Evolutionary conservation across 2,888 invertebrate genomes (phyloP).

Genomic region (Dryobotodes eremita): DNA sequence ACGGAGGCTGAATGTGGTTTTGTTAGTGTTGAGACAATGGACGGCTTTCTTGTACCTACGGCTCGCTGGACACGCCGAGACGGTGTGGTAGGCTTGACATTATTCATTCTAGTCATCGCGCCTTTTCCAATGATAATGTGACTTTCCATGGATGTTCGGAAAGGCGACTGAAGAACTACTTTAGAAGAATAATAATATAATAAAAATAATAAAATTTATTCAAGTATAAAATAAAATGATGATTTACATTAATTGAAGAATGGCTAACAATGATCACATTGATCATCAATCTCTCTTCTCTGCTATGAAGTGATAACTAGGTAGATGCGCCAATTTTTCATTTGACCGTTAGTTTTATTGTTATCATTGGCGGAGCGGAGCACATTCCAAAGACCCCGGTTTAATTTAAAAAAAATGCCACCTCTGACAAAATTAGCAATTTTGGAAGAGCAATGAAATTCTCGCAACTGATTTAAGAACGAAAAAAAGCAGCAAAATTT

Average conservation of each 20-base stretch:
- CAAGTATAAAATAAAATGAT: no score
- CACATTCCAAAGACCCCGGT: not conserved
- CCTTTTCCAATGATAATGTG: not conserved
- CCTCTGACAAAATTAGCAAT: not conserved
- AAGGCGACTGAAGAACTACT: not conserved
- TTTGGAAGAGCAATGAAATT: not conserved
- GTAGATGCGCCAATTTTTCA: not conserved
- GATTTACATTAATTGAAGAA: no score
- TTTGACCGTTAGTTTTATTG: not conserved
- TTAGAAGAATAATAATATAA: no score
- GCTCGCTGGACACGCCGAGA: not conserved
- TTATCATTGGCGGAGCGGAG: not conserved
- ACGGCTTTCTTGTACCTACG: constrained; percentile 9
- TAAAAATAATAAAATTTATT: no score
- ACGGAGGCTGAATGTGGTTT: constrained; percentile 61
- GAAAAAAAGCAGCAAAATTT: not conserved
- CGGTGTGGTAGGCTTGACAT: not conserved
- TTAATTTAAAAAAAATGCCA: no score
- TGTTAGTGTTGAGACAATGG: constrained; percentile 54
- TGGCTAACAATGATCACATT: not conserved
- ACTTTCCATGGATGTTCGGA: not conserved
- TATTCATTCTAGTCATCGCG: constrained; percentile 2
- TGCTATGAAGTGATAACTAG: not conserved
- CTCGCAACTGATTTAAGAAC: not conserved
- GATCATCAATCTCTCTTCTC: not conserved